These are phyloP conservation scores for Stegostoma tigrinum DNA, from an alignment of 2,113 vertebrate species.

Conservation along the genomic window DNA sequence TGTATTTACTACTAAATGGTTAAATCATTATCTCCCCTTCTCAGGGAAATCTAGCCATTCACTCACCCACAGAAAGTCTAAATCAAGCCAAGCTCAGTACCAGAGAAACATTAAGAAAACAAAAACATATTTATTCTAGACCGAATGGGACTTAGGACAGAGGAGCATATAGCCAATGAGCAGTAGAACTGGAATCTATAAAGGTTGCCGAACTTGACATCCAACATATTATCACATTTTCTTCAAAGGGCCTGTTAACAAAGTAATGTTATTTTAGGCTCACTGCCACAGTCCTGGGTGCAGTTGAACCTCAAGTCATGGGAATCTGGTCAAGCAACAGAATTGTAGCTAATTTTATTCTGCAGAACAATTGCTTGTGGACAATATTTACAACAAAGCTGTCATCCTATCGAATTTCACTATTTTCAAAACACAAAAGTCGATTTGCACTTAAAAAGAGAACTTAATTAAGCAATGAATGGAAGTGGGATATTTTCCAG, in stretches of 20 bases:
- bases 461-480: background rate
- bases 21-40: background rate
- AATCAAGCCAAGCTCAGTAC: background rate
- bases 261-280: constrained; percentile 34
- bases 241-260: constrained; percentile 26
- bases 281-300: background rate
- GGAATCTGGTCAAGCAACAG: background rate
- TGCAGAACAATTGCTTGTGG: constrained; percentile 8
- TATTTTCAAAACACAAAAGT: background rate
- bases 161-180: background rate
- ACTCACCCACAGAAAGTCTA: background rate
- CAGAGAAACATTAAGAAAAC: constrained; percentile 27
- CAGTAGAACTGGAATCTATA: constrained; percentile 11
- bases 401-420: background rate
- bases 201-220: background rate
- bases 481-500: constrained; percentile 3
- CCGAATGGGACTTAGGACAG: background rate
- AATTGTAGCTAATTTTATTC: background rate
- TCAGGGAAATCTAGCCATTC: constrained; percentile 13
- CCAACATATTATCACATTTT: background rate
- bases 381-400: background rate
- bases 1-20: background rate
- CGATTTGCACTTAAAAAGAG: background rate
- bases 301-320: constrained; percentile 6
- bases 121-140: constrained; percentile 6